A percentile compares a stretch with the other conserved stretches of the same genome.
Conservation (phyloP, 2,797 vertebrate species). For the Enteromius radiatus region DNA sequence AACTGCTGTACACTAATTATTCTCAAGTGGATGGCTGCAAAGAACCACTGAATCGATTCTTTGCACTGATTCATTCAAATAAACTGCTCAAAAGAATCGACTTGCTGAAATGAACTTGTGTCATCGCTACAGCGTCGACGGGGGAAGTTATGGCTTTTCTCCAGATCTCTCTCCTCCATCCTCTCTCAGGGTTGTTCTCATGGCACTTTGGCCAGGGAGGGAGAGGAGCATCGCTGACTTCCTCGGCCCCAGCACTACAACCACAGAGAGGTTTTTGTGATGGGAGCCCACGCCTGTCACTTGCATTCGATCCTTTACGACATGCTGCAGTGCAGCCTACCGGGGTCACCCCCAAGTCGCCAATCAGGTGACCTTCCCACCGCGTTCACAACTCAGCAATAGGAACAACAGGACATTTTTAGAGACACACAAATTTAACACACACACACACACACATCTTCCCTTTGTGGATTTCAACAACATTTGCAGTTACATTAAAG, state of each 20-base stretch:
- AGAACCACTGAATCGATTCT: not conserved
- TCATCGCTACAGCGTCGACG: not conserved
- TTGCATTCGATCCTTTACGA: constrained; percentile 66
- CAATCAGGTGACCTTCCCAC: constrained; percentile 78
- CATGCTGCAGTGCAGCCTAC: constrained; percentile 68
- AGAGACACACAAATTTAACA: constrained; percentile 34
- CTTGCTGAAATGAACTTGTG: not conserved
- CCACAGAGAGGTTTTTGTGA: constrained; percentile 83
- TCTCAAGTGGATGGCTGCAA: not conserved
- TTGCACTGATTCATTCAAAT: not conserved
- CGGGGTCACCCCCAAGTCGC: constrained; percentile 60
- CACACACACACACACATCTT: constrained; percentile 22
- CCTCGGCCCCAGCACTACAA: constrained; percentile 62
- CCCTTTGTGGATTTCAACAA: constrained; percentile 30
- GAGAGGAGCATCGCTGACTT: constrained; percentile 67
- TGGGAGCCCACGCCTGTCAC: constrained; percentile 70
- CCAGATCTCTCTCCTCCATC: constrained; percentile 71
- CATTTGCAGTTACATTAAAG: constrained; percentile 25
- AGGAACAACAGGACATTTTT: constrained; percentile 34
- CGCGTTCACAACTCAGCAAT: constrained; percentile 55
- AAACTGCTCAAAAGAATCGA: not conserved
- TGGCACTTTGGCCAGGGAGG: constrained; percentile 69
- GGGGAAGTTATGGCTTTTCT: constrained; percentile 74
- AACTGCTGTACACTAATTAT: not conserved
- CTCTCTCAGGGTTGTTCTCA: constrained; percentile 82